A percentile compares a stretch with the other conserved stretches of the same genome.
phyloP scores from a whole-genome alignment of 1,140 invertebrate genomes.

The Octopus bimaculoides region DNA sequence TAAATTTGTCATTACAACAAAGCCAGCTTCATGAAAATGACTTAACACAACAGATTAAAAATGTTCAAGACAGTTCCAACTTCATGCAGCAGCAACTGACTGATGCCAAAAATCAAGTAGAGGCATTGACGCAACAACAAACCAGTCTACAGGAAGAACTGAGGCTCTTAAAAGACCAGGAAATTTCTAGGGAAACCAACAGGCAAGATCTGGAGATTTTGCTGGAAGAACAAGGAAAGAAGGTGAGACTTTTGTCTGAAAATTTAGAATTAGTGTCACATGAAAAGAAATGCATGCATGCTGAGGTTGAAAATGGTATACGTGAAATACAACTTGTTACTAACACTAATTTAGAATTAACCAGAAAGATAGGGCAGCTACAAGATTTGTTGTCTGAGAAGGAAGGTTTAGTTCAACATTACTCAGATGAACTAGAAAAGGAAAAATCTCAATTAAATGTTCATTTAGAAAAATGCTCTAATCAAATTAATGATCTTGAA shows the following conservation, averaged over 20 bases:
- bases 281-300: slow-evolving; percentile 22
- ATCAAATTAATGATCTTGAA: slow-evolving; percentile 2
- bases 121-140: slow-evolving; percentile 11
- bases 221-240: slow-evolving; percentile 20
- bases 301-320: slow-evolving; percentile 22
- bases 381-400: neutral
- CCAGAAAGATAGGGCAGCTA: slow-evolving; percentile 19
- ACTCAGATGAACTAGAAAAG: slow-evolving; percentile 16
- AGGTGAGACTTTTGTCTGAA: slow-evolving; percentile 34
- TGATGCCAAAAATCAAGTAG: neutral
- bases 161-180: neutral
- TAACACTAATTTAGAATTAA: slow-evolving; percentile 15
- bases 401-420: slow-evolving; percentile 13
- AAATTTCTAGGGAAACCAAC: neutral
- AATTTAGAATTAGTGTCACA: slow-evolving; percentile 28
- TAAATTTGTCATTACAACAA: slow-evolving; percentile 8
- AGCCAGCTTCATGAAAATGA: neutral
- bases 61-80: neutral
- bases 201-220: neutral
- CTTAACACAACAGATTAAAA: neutral
- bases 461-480: neutral
- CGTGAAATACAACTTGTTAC: slow-evolving; percentile 19
- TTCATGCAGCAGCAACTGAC: neutral
- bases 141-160: slow-evolving; percentile 13
- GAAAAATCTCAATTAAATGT: neutral